Evolutionary conservation across 2,888 invertebrate genomes (phyloP).

Genomic region (Gymnoscelis rufifasciata): DNA sequence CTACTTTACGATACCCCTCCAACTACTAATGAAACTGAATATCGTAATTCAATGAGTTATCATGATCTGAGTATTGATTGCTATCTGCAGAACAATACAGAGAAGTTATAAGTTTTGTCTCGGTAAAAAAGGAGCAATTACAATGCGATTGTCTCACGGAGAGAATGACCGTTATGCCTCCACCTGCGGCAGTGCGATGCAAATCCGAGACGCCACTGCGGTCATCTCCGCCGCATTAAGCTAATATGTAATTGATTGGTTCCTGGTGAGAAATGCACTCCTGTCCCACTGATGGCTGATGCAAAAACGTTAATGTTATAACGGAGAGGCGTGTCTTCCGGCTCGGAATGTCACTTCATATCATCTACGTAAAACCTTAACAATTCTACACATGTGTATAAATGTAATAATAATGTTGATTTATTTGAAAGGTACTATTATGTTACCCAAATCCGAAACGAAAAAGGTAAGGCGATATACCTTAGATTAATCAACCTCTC

Average conservation of each 20-base stretch:
- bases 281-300: conserved; percentile 68
- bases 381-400: too few species aligned
- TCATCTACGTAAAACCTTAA: conserved; percentile 27
- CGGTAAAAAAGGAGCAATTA: conserved; percentile 45
- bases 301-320: conserved; percentile 75
- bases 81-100: conserved; percentile 4
- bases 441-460: too few species aligned
- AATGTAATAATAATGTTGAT: too few species aligned
- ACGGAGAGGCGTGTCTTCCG: conserved; percentile 57
- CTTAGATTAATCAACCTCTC: conserved; percentile 45
- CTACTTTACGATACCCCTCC: conserved; percentile 52
- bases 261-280: conserved; percentile 60
- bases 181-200: conserved; percentile 49
- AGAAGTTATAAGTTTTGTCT: background rate
- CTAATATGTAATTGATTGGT: conserved; percentile 78
- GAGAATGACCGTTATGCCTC: conserved; percentile 44
- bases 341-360: conserved; percentile 38
- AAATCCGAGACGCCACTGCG: conserved; percentile 54
- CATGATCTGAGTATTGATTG: conserved; percentile 27
- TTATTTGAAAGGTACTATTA: too few species aligned
- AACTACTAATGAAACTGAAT: conserved; percentile 51
- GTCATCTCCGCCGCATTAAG: conserved; percentile 70
- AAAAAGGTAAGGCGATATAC: too few species aligned
- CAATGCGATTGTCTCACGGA: conserved; percentile 48
- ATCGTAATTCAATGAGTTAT: conserved; percentile 38